Evolutionary conservation across 2,797 vertebrate genomes (phyloP).

Genomic region (Chiroxiphia lanceolata): DNA sequence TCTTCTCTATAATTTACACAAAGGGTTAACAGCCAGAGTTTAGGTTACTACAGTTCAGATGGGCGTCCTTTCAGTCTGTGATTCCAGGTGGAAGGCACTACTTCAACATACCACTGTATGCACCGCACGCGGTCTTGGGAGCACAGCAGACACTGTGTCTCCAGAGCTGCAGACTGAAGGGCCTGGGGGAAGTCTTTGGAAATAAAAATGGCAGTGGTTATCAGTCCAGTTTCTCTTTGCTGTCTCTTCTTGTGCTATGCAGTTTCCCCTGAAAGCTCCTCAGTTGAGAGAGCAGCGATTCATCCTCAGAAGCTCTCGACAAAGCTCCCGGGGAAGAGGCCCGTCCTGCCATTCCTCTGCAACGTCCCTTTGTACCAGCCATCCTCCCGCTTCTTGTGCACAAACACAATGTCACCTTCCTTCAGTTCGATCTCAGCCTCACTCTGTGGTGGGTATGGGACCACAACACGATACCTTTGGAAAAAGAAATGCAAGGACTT

Average conservation of each 20-base stretch:
- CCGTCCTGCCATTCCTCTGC: slow-evolving; percentile 82
- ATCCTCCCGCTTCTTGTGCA: slow-evolving; percentile 84
- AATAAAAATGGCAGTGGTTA: slow-evolving; percentile 67
- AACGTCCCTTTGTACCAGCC: slow-evolving; percentile 85
- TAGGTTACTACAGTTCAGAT: slow-evolving; percentile 49
- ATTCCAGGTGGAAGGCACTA: slow-evolving; percentile 69
- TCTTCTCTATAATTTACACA: slow-evolving; percentile 70
- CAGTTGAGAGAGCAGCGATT: background rate
- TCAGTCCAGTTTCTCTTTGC: slow-evolving; percentile 63
- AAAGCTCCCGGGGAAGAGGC: slow-evolving; percentile 85
- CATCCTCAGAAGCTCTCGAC: slow-evolving; percentile 82
- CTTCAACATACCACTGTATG: slow-evolving; percentile 64
- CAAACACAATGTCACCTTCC: slow-evolving; percentile 84
- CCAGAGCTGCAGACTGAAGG: slow-evolving; percentile 51
- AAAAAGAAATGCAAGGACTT: background rate
- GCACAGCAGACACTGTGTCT: slow-evolving; percentile 12
- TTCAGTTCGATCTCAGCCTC: slow-evolving; percentile 84
- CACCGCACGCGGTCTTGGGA: slow-evolving; percentile 5
- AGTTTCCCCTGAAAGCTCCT: slow-evolving; percentile 51
- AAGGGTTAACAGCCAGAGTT: slow-evolving; percentile 58
- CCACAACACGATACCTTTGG: slow-evolving; percentile 81
- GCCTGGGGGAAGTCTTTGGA: slow-evolving; percentile 63
- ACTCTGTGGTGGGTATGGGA: slow-evolving; percentile 82
- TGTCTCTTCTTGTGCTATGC: slow-evolving; percentile 67
- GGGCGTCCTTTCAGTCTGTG: slow-evolving; percentile 57